A percentile compares a stretch with the other conserved stretches of the same genome.
Conservation (phyloP, 2,888 invertebrate species). For the Noctua comes region DNA sequence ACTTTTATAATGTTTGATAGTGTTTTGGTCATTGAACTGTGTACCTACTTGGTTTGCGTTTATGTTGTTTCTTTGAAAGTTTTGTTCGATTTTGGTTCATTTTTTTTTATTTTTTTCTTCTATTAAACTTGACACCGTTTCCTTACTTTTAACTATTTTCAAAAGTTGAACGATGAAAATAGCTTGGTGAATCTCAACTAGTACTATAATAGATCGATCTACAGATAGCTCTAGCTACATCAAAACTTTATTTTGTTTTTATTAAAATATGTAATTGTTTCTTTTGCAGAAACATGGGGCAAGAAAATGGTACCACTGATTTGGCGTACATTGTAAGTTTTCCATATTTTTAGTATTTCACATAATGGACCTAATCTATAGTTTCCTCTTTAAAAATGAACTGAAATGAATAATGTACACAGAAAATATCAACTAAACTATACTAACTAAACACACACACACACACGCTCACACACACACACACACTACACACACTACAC, state of each 20-base stretch:
- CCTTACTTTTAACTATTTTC: not conserved
- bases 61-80: not conserved
- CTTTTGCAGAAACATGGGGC: slow-evolving; percentile 71
- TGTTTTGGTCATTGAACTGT: not conserved
- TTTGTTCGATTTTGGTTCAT: not conserved
- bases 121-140: not conserved
- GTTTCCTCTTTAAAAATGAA: not conserved
- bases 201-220: not conserved
- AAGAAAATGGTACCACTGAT: slow-evolving; percentile 64
- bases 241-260: not conserved
- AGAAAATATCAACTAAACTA: no score
- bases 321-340: slow-evolving; percentile 70
- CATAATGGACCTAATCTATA: not conserved
- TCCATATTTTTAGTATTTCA: not conserved
- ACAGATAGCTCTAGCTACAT: not conserved
- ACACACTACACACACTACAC: no score
- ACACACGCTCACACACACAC: no score
- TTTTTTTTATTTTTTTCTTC: no score
- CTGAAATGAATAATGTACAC: not conserved
- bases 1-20: not conserved
- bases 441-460: no score
- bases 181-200: not conserved
- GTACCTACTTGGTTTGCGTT: not conserved
- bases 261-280: not conserved
- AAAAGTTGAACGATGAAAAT: not conserved